Percentiles rank a stretch among this genome's conserved stretches.
Evolutionary conservation across 2,797 vertebrate genomes (phyloP).

Genomic region (Odontamblyopus lacepedii): DNA sequence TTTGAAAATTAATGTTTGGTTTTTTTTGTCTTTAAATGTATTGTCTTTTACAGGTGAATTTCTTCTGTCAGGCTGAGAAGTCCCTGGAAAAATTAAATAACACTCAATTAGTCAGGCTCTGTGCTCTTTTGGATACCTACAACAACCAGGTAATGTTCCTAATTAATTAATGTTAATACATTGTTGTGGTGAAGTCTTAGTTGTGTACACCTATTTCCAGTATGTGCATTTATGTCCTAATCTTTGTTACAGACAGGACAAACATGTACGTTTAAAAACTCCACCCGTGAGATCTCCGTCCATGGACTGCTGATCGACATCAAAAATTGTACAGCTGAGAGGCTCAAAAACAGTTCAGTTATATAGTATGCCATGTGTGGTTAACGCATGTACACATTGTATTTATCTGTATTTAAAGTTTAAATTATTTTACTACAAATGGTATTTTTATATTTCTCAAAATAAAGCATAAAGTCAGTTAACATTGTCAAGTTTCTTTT

Average conservation of each 20-base stretch:
- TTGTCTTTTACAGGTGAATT: rapidly evolving
- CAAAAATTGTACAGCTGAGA: rapidly evolving
- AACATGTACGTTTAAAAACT: rapidly evolving
- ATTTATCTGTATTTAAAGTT: constrained; percentile 46
- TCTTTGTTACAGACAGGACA: neutral
- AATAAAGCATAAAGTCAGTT: constrained; percentile 49
- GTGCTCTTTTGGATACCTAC: rapidly evolving
- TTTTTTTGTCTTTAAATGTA: neutral
- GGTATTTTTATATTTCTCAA: constrained; percentile 28
- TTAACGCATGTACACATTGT: neutral
- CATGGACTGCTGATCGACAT: rapidly evolving
- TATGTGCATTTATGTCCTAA: neutral
- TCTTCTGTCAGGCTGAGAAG: constrained; percentile 45
- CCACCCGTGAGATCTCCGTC: rapidly evolving
- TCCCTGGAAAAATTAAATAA: rapidly evolving
- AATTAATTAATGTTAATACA: neutral
- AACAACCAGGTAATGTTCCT: constrained; percentile 10
- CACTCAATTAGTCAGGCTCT: rapidly evolving
- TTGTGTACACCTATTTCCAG: neutral
- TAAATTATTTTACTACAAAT: constrained; percentile 33
- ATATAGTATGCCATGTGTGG: neutral
- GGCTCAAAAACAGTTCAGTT: too few species aligned
- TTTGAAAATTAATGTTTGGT: neutral
- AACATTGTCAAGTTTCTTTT: neutral
- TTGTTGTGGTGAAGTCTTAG: neutral